Conservation (phyloP, 1,140 invertebrate species). For the Zaprionus ornatus region DNA sequence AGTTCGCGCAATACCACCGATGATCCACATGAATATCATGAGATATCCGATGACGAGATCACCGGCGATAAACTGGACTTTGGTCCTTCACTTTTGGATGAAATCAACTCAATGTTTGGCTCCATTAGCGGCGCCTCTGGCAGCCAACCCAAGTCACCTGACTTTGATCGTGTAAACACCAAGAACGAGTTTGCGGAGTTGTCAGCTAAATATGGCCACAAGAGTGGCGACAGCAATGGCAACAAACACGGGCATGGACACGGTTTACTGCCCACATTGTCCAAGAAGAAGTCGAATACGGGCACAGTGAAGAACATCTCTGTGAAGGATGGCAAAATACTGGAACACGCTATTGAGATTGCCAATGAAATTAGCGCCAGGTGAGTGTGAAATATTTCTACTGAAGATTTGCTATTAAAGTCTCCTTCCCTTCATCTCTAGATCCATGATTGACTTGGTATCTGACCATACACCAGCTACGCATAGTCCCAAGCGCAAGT, state of each 20-base stretch:
- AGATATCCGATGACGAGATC: slow-evolving; percentile 95
- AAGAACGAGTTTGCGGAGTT: slow-evolving; percentile 89
- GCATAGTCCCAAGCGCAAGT: slow-evolving; percentile 92
- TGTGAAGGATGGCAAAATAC: slow-evolving; percentile 95
- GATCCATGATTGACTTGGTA: slow-evolving; percentile 93
- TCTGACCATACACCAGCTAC: slow-evolving; percentile 88
- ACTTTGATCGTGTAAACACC: slow-evolving; percentile 88
- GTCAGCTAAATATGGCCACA: slow-evolving; percentile 84
- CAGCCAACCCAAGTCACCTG: slow-evolving; percentile 84
- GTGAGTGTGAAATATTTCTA: slow-evolving; percentile 59
- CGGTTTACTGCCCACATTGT: slow-evolving; percentile 49
- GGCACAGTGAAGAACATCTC: slow-evolving; percentile 96
- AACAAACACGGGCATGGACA: slow-evolving; percentile 70
- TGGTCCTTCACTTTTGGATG: slow-evolving; percentile 96
- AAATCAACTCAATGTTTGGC: slow-evolving; percentile 97
- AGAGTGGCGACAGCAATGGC: slow-evolving; percentile 69
- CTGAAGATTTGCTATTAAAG: slow-evolving; percentile 1
- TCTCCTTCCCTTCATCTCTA: slow-evolving; percentile 31
- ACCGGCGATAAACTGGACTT: slow-evolving; percentile 89
- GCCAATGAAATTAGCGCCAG: slow-evolving; percentile 95
- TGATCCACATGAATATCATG: slow-evolving; percentile 93
- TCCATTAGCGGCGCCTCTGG: slow-evolving; percentile 85
- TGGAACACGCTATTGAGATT: slow-evolving; percentile 96
- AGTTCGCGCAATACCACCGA: slow-evolving; percentile 54
- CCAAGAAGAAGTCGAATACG: slow-evolving; percentile 90